These are phyloP conservation scores for Trochalopteron elliotii DNA, from an alignment of 2,113 vertebrate genomes.

Conservation along the genomic window DNA sequence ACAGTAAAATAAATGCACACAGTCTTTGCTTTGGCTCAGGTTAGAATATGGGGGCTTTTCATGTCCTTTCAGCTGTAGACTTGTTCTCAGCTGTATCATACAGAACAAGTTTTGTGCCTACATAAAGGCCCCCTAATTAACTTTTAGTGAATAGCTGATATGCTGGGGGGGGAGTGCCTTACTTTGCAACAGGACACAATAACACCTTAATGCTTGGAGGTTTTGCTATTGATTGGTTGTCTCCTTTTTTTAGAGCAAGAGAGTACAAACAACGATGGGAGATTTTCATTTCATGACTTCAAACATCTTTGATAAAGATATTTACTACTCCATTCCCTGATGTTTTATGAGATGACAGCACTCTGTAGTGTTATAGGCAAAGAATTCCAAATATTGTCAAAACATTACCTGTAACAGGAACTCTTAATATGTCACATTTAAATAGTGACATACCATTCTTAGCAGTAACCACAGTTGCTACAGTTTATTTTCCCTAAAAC, in stretches of 20 bases:
- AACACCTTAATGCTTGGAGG: fast-evolving
- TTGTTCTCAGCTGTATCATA: background rate
- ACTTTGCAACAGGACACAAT: background rate
- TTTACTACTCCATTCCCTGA: background rate
- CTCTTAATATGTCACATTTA: background rate
- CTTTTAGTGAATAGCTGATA: background rate
- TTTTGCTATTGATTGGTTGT: background rate
- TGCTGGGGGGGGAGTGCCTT: background rate
- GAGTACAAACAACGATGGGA: background rate
- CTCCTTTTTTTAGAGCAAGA: background rate
- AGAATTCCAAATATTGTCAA: background rate
- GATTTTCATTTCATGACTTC: background rate
- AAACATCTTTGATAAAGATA: background rate
- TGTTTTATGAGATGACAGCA: background rate
- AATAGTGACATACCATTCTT: background rate
- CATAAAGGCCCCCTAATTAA: background rate
- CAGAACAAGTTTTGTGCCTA: background rate
- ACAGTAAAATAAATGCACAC: background rate
- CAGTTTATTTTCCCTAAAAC: background rate
- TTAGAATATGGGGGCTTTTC: background rate
- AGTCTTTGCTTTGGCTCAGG: background rate
- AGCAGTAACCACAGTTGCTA: background rate
- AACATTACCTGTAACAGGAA: background rate
- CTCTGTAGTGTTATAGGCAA: background rate
- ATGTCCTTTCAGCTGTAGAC: background rate